Percentiles rank a stretch among this genome's conserved stretches.
These are phyloP conservation scores for Pituophis catenifer DNA, from an alignment of 2,113 vertebrate species.

Conservation along the genomic window DNA sequence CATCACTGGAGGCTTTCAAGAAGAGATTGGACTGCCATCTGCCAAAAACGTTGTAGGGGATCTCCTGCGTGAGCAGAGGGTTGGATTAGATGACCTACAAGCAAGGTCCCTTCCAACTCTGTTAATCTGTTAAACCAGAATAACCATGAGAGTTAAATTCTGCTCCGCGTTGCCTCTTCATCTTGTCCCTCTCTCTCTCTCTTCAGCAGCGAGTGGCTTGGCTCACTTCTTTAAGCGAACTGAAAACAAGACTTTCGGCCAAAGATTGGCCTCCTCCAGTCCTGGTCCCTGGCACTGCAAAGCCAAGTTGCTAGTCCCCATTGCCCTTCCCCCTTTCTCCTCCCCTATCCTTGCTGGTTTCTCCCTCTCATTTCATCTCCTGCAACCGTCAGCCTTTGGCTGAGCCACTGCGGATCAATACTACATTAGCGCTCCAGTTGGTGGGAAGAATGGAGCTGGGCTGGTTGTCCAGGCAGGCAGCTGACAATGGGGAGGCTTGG, in stretches of 20 bases:
- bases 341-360: not conserved
- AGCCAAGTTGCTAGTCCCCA: not conserved
- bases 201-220: not conserved
- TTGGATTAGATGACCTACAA: too few relatives aligned
- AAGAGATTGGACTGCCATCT: too few relatives aligned
- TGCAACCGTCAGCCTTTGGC: conserved; percentile 6
- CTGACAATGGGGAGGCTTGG: not conserved
- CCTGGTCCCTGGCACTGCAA: not conserved
- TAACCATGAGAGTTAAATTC: not conserved
- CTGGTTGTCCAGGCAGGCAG: not conserved
- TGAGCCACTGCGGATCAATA: conserved; percentile 3
- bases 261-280: not conserved
- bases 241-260: not conserved
- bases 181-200: too few relatives aligned
- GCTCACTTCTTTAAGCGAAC: not conserved
- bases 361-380: not conserved
- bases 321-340: not conserved
- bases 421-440: conserved; percentile 2
- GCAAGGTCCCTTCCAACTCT: not conserved
- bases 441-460: not conserved
- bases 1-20: too few relatives aligned
- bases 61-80: too few relatives aligned
- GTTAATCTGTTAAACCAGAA: not conserved
- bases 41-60: too few relatives aligned
- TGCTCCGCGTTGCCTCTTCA: not conserved